These are phyloP conservation scores for Pterocles burchelli DNA, from an alignment of 2,113 vertebrate species.

Conservation along the genomic window DNA sequence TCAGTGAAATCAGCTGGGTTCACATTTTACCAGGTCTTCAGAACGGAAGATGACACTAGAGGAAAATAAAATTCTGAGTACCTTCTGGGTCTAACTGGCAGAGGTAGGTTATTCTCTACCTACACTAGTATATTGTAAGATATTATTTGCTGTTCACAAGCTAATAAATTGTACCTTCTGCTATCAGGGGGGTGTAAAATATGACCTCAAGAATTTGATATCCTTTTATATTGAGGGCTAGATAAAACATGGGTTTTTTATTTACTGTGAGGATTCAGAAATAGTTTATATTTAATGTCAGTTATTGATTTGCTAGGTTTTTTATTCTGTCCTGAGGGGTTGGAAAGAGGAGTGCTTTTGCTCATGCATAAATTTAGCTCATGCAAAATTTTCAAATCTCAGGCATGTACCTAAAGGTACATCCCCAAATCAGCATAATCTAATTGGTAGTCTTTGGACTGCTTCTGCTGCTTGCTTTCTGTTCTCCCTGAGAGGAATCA, in stretches of 20 bases:
- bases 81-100: background rate
- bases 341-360: background rate
- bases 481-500: background rate
- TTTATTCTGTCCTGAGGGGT: background rate
- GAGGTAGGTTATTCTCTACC: background rate
- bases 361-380: background rate
- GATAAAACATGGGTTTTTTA: conserved; percentile 13
- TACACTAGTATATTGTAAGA: background rate
- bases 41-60: background rate
- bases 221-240: background rate
- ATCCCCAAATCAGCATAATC: background rate
- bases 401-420: background rate
- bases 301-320: background rate
- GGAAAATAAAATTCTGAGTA: conserved; percentile 11
- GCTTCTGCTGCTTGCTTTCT: background rate
- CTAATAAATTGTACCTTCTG: background rate
- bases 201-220: background rate
- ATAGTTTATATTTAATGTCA: conserved; percentile 2
- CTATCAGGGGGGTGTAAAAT: background rate
- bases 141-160: background rate
- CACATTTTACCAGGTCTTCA: background rate
- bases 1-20: background rate
- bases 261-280: conserved; percentile 12
- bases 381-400: background rate
- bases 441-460: background rate